These are phyloP conservation scores for Agrochola lota DNA, from an alignment of 2,888 invertebrate genomes.

Conservation along the genomic window DNA sequence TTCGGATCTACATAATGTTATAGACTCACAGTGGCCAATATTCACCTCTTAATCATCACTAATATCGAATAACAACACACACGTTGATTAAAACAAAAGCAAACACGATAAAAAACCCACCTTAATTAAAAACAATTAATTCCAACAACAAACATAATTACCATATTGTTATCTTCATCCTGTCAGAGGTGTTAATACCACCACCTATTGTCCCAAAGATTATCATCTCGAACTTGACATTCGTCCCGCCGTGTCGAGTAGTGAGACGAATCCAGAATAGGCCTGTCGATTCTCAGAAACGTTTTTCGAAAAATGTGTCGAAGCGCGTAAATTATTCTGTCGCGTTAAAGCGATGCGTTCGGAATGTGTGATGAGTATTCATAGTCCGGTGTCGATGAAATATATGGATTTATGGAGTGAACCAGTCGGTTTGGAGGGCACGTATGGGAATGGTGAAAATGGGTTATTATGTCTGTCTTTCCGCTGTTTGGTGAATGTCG, in stretches of 20 bases:
- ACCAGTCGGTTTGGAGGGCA: conserved; percentile 49
- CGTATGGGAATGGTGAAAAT: neutral
- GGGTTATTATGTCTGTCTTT: conserved; percentile 16
- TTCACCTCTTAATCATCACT: neutral
- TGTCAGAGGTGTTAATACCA: conserved; percentile 65
- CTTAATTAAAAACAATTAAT: conserved; percentile 56
- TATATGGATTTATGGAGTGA: conserved; percentile 49
- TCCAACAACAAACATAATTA: conserved; percentile 53
- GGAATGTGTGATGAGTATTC: conserved; percentile 70
- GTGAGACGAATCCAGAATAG: conserved; percentile 84
- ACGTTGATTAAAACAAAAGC: neutral
- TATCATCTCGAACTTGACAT: conserved; percentile 76
- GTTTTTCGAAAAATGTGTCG: conserved; percentile 79
- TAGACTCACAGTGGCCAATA: neutral
- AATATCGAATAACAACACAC: neutral
- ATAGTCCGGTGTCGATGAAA: conserved; percentile 49
- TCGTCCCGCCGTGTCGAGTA: conserved; percentile 65
- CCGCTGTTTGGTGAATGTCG: neutral
- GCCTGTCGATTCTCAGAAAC: conserved; percentile 70
- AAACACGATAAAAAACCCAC: neutral
- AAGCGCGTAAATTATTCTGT: conserved; percentile 79
- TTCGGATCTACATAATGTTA: neutral
- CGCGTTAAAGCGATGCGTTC: conserved; percentile 64
- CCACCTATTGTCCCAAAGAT: conserved; percentile 71
- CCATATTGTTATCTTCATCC: conserved; percentile 57